These are phyloP conservation scores for Cebidichthys violaceus DNA, from an alignment of 2,113 vertebrate species.

Conservation along the genomic window DNA sequence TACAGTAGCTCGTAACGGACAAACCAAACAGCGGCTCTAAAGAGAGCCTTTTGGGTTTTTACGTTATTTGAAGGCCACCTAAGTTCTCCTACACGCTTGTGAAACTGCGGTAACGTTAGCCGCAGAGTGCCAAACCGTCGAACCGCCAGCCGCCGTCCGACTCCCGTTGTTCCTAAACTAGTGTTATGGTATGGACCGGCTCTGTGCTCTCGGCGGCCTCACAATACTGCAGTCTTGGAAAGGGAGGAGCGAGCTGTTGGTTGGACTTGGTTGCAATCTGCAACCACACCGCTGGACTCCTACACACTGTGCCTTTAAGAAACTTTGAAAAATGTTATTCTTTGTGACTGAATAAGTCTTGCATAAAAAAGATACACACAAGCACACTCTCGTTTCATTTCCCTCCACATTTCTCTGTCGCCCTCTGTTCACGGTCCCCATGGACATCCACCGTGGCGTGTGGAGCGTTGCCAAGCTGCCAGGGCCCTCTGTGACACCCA, in stretches of 20 bases:
- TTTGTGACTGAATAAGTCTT: neutral
- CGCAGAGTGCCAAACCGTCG: no score
- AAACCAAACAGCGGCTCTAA: neutral
- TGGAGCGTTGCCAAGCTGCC: constrained; percentile 50
- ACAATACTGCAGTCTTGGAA: neutral
- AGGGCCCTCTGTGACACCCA: constrained; percentile 17
- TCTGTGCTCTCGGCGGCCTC: neutral
- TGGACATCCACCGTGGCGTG: constrained; percentile 34
- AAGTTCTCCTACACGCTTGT: no score
- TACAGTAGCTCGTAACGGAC: neutral
- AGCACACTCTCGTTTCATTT: neutral
- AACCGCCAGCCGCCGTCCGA: no score
- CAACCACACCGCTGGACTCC: no score
- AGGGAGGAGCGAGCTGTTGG: neutral
- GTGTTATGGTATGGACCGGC: neutral
- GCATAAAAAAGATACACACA: neutral
- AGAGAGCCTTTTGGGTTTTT: neutral
- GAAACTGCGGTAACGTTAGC: no score
- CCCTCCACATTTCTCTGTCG: neutral
- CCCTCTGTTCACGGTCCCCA: constrained; percentile 19
- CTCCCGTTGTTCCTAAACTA: neutral
- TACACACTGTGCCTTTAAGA: neutral
- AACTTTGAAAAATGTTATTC: neutral
- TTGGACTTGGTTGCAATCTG: no score
- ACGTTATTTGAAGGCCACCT: neutral